Conservation (phyloP, 2,888 invertebrate species). For the Ceraclea dissimilis region DNA sequence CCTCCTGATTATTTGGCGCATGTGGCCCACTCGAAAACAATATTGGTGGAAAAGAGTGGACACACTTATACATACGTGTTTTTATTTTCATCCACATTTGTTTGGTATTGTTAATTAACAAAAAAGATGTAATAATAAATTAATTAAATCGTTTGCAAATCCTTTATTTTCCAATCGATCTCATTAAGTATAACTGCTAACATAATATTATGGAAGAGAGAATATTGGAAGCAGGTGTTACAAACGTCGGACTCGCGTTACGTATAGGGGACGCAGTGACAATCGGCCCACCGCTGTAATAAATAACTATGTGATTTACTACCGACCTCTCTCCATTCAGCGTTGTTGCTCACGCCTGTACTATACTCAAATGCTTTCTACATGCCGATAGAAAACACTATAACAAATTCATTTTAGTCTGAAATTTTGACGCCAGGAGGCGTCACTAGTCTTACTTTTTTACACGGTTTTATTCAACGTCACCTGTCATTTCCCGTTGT, state of each 20-base stretch:
- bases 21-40: too few species aligned
- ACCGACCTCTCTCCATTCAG: slow-evolving; percentile 2
- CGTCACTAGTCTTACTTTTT: background rate
- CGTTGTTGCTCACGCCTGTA: background rate
- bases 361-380: background rate
- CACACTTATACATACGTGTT: too few species aligned
- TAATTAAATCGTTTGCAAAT: background rate
- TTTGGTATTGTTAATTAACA: too few species aligned
- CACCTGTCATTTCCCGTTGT: too few species aligned
- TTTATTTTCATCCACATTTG: too few species aligned
- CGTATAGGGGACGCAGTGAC: slow-evolving; percentile 20
- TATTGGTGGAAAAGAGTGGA: too few species aligned
- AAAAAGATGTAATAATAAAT: too few species aligned
- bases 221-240: slow-evolving; percentile 18
- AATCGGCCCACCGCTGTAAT: slow-evolving; percentile 19
- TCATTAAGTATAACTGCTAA: background rate
- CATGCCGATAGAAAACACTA: background rate
- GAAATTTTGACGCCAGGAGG: background rate
- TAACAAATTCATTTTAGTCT: background rate
- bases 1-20: too few species aligned
- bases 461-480: too few species aligned
- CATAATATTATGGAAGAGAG: too few species aligned
- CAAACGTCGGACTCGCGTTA: slow-evolving; percentile 15
- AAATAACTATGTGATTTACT: slow-evolving; percentile 23
- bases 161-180: slow-evolving; percentile 6